phyloP scores from a whole-genome alignment of 2,797 vertebrate genomes.

The Channallabes apus region DNA sequence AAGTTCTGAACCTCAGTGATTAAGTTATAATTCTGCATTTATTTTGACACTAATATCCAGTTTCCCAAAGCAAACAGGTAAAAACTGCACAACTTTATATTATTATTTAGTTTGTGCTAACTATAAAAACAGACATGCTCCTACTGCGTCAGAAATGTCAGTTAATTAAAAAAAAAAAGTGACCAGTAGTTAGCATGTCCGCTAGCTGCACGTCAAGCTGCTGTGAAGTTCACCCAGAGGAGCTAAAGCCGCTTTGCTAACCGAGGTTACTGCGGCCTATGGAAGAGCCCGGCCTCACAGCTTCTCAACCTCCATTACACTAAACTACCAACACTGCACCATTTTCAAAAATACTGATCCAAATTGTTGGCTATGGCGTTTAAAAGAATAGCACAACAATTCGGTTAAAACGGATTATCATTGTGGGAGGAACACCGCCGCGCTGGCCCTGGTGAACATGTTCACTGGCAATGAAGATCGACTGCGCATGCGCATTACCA shows the following conservation, averaged over 20 bases:
- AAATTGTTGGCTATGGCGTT: accelerated
- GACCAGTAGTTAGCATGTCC: neutral
- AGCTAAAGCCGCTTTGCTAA: neutral
- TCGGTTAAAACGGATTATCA: slow-evolving; percentile 70
- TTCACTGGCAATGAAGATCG: slow-evolving; percentile 75
- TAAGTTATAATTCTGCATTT: neutral
- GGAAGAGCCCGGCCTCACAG: slow-evolving; percentile 67
- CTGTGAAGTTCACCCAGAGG: slow-evolving; percentile 58
- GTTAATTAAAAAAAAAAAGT: neutral
- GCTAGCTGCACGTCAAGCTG: neutral
- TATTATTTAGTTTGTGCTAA: neutral
- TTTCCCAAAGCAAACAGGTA: slow-evolving; percentile 1
- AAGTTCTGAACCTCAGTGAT: neutral
- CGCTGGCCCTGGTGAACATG: slow-evolving; percentile 84
- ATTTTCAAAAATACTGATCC: accelerated
- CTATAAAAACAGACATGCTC: too few relatives aligned
- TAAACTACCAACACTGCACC: accelerated
- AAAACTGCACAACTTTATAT: neutral
- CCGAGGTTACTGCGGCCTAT: slow-evolving; percentile 67
- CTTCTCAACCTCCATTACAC: neutral
- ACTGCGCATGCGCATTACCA: slow-evolving; percentile 74
- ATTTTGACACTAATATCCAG: neutral
- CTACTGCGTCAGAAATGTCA: neutral
- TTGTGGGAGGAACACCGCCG: slow-evolving; percentile 80
- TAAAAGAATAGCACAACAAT: accelerated